Percentiles rank a stretch among this genome's conserved stretches.
These are phyloP conservation scores for Sandelia bainsii DNA, from an alignment of 2,797 vertebrate genomes.

Conservation along the genomic window DNA sequence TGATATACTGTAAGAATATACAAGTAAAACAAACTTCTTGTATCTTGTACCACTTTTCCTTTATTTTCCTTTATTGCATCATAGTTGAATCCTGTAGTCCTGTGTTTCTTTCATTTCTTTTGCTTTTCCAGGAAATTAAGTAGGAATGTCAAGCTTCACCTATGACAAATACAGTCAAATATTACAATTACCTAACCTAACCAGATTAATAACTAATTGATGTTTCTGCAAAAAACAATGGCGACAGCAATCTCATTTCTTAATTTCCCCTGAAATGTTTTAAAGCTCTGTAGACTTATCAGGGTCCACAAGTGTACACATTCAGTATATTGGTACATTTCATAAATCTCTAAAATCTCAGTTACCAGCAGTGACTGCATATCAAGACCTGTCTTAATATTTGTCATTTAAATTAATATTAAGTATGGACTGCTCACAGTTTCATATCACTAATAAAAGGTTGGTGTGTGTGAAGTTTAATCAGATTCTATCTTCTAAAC, in stretches of 20 bases:
- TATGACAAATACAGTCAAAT: no score
- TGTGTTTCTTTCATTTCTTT: no score
- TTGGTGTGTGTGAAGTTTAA: constrained; percentile 15
- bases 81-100: no score
- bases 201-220: no score
- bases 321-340: neutral
- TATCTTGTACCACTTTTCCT: neutral
- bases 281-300: neutral
- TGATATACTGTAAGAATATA: no score
- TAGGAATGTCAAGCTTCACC: no score
- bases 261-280: neutral
- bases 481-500: constrained; percentile 5
- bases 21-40: neutral
- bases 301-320: neutral
- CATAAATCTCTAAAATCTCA: neutral
- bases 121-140: no score
- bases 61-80: neutral
- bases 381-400: neutral
- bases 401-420: constrained; percentile 17
- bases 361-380: neutral
- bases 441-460: constrained; percentile 29
- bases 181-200: no score
- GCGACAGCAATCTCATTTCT: neutral
- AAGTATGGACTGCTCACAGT: constrained; percentile 28
- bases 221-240: neutral